Evolutionary conservation across 2,113 vertebrate species (phyloP).

Genomic region (Jacana jacana): DNA sequence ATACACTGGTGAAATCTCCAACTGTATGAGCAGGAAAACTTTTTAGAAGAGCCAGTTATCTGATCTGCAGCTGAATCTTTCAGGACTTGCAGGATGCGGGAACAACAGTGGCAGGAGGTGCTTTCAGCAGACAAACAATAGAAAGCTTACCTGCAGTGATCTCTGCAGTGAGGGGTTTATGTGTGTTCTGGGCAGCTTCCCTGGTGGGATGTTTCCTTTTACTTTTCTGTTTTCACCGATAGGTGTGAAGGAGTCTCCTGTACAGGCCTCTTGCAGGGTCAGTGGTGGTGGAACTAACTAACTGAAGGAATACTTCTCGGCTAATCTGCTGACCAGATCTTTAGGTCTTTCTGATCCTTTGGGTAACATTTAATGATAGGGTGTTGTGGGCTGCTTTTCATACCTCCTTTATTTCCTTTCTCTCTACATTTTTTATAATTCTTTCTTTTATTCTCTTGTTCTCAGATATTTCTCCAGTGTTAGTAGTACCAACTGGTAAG

Average conservation of each 20-base stretch:
- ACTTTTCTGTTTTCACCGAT: background rate
- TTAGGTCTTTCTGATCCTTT: background rate
- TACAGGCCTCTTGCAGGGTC: background rate
- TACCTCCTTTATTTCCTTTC: background rate
- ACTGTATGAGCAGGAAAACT: background rate
- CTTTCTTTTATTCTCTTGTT: background rate
- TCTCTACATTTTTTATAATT: background rate
- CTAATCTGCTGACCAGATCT: background rate
- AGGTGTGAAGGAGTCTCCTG: background rate
- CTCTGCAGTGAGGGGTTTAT: background rate
- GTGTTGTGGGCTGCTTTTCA: background rate
- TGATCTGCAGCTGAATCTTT: background rate
- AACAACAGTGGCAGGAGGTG: background rate
- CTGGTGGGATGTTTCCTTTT: background rate
- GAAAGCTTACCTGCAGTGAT: background rate
- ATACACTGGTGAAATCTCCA: background rate
- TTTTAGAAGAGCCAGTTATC: background rate
- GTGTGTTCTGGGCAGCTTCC: background rate
- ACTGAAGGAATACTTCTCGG: background rate
- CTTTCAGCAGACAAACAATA: background rate
- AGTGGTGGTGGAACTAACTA: background rate
- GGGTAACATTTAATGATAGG: background rate
- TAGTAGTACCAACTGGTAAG: slow-evolving; percentile 1
- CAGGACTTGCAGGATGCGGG: fast-evolving
- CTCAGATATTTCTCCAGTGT: background rate